Base-by-base conservation (phyloP, 2,888 invertebrate genomes). In the Allolobophora icterica region DNA sequence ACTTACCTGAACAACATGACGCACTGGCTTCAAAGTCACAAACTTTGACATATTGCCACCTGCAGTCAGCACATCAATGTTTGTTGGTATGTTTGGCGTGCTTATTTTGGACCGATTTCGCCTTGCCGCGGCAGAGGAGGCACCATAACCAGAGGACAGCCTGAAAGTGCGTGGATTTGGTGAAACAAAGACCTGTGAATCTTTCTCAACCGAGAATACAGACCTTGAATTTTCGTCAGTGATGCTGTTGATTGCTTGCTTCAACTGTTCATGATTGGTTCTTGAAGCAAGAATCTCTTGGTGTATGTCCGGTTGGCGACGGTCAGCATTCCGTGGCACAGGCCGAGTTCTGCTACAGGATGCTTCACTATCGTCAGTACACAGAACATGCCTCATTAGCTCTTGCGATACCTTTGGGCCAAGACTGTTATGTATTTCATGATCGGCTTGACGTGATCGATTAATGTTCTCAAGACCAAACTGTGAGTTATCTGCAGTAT, bases 391-490 rank as follows among this genome's bases (percentile, higher is more conserved):
- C 83, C 71, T 90, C 58, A 90, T 52, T 13, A 90, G 71, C 35
- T 90, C 90, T 30, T 90, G 45, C 15, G 90, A 90, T 21, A 90
- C 52, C 83, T 90, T n/a, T 35, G 87, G 87, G 35, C 35, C 38
- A 87, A 71, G 30, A 13, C 30, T n/a, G 71, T 13, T 71, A 8
- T n/a, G 71, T 0, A 71, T n/a, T n/a, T 71, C 71, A 17, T 71
- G 71, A 71, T 71, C 8, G n/a, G 71, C 71, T n/a, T 71, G 71
- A 71, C 71, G 71, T n/a, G 71, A 71, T 71, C 71, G 71, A 71
- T 30, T 34, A 90, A 90, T 19, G 30, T 71, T 71, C 34, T 90
- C 71, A 19, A 21, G 52, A 52, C 19, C n/a, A 8, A 58, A 83
- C 35, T 38, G 34, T 8, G 90, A n/a, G 52, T 83, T 35, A 35